phyloP scores from a whole-genome alignment of 2,113 vertebrate genomes.

The Vimba vimba region DNA sequence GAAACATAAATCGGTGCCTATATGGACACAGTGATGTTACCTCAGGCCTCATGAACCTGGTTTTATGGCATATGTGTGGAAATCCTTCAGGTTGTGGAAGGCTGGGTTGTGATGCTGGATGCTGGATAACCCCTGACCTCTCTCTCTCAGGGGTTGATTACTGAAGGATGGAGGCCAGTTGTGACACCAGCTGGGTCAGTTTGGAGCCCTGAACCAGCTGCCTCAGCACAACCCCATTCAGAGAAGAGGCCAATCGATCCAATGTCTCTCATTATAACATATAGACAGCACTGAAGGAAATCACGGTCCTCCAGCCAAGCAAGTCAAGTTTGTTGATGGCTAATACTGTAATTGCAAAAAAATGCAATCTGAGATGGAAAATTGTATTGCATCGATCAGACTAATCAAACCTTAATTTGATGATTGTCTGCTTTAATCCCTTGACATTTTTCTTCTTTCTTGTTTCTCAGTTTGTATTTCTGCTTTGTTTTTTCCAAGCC shows the following conservation, averaged over 20 bases:
- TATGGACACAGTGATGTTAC: neutral
- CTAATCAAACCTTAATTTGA: neutral
- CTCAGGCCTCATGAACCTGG: neutral
- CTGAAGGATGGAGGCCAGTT: constrained; percentile 27
- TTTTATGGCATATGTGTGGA: neutral
- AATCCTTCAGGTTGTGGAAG: constrained; percentile 28
- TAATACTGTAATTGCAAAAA: neutral
- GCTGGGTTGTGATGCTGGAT: neutral
- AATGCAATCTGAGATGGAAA: neutral
- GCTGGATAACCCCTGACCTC: constrained; percentile 21
- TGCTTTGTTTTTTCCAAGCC: constrained; percentile 22
- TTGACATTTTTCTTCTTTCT: neutral
- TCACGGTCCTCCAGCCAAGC: neutral
- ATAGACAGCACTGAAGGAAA: neutral
- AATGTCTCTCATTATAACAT: neutral
- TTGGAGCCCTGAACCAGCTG: constrained; percentile 40
- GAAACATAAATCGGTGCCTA: no score
- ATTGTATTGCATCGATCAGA: neutral
- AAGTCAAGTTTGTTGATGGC: neutral
- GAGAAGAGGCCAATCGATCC: constrained; percentile 32
- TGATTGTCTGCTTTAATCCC: neutral
- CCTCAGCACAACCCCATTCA: constrained; percentile 42
- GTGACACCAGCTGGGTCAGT: constrained; percentile 43
- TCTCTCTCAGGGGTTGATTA: neutral
- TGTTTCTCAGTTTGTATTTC: neutral